Evolutionary conservation across 2,113 vertebrate species (phyloP), one percentile per base, ranked within the genome.

Genomic region (Sebastes schlegelii): DNA sequence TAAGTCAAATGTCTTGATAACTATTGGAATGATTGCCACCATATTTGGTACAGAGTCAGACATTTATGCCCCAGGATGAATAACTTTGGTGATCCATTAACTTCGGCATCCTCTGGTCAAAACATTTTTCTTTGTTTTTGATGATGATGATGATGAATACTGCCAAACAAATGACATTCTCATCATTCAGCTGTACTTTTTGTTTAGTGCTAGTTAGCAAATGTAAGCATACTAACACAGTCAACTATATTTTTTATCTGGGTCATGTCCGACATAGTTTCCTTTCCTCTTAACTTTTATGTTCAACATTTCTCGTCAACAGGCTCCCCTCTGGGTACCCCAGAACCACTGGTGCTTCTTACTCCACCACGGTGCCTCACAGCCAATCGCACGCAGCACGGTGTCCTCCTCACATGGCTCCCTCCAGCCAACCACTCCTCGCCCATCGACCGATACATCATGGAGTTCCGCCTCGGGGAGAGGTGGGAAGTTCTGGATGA

Each of bases 351-450:
- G 97, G 97, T 99, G 97, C 97, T 99, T 96, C 97, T 99, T 95
- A 97, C 97, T 95, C 98, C 98, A 98, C 98, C 98, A 91, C 96
- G 98, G 97, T 99, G 98, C 97, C 98, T 99, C 96, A 99, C 97
- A 96, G 98, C 98, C 95, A 99, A 99, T 88, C 96, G 98, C 95
- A 99, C 98, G 87, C 98, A 98, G 95, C 98, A 99, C 94, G 98
- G 98, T 87, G 98, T 99, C 90, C 96, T 99, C 79, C 94, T 99
- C 91, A 97, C 98, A 1, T 99, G 98, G 98, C 98, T 99, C 80
- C 97, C 98, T 72, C 98, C 98, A 6, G 97, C 97, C 90, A 99
- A 99, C 94, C 98, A 99, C 96, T 98, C 95, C 90, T 98, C 98
- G 68, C 97, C 98, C 42, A 95, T 99, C 2, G 97, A 97, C 93